These are phyloP conservation scores for Hedychridium roseum DNA, from an alignment of 2,888 invertebrate genomes.

Conservation along the genomic window DNA sequence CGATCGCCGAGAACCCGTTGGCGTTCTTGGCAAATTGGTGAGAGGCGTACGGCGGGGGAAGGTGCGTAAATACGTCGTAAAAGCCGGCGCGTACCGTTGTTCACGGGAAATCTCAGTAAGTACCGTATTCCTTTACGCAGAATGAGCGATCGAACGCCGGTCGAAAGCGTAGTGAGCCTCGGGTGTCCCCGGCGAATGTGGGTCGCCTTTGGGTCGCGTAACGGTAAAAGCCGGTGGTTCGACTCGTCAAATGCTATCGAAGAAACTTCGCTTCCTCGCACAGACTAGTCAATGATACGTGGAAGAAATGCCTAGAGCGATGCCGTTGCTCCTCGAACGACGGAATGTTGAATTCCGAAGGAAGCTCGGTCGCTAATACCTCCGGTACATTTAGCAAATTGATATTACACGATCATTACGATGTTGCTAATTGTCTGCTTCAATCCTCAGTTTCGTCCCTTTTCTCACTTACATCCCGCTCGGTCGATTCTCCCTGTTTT, in stretches of 20 bases:
- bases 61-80: no score
- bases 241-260: slow-evolving; percentile 24
- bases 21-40: no score
- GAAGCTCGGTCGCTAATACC: no score
- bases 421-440: not conserved
- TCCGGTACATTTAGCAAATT: slow-evolving; percentile 5
- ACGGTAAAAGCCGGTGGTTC: slow-evolving; percentile 51
- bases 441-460: slow-evolving; percentile 10
- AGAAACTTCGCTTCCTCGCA: slow-evolving; percentile 7
- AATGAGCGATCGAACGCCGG: not conserved
- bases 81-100: slow-evolving; percentile 24
- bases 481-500: slow-evolving; percentile 15
- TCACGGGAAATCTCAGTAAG: not conserved
- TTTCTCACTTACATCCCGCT: slow-evolving; percentile 25
- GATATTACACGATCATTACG: not conserved
- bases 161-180: not conserved
- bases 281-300: no score
- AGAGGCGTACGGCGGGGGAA: no score
- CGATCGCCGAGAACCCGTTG: no score
- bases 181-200: slow-evolving; percentile 37
- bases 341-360: no score
- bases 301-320: no score
- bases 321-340: no score
- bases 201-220: slow-evolving; percentile 59
- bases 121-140: not conserved